phyloP scores from a whole-genome alignment of 2,113 vertebrate genomes.

The Anas platyrhynchos region DNA sequence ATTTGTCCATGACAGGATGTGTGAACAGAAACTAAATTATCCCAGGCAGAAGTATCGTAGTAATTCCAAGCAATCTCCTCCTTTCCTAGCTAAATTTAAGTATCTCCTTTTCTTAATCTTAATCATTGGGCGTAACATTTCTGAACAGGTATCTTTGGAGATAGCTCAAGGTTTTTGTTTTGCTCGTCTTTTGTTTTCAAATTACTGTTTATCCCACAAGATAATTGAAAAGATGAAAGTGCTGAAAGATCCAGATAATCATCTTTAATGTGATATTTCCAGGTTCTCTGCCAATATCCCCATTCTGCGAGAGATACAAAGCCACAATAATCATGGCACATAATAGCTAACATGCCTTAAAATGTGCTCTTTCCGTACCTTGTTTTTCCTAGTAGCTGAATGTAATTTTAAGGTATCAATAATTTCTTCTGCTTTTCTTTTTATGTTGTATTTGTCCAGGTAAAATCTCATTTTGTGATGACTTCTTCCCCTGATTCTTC shows the following conservation, averaged over 20 bases:
- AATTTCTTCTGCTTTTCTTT: neutral
- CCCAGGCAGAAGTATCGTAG: neutral
- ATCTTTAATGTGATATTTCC: neutral
- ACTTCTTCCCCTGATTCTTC: neutral
- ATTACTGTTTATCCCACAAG: neutral
- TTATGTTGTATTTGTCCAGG: neutral
- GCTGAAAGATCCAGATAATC: neutral
- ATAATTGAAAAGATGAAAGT: neutral
- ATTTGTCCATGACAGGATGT: neutral
- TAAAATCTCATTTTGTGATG: neutral
- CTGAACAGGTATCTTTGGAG: neutral
- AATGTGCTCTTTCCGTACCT: too few species aligned
- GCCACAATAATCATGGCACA: neutral
- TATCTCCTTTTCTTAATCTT: neutral
- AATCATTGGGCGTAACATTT: neutral
- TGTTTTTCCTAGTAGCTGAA: neutral
- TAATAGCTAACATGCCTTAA: too few species aligned
- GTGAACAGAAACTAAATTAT: neutral
- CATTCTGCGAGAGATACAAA: neutral
- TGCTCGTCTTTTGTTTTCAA: neutral
- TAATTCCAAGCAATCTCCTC: neutral
- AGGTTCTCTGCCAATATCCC: neutral
- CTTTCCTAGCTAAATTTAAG: neutral
- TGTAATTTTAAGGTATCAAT: neutral
- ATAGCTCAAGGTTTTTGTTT: neutral